Base-by-base conservation (phyloP, 2,113 vertebrate genomes). In the Merops nubicus region DNA sequence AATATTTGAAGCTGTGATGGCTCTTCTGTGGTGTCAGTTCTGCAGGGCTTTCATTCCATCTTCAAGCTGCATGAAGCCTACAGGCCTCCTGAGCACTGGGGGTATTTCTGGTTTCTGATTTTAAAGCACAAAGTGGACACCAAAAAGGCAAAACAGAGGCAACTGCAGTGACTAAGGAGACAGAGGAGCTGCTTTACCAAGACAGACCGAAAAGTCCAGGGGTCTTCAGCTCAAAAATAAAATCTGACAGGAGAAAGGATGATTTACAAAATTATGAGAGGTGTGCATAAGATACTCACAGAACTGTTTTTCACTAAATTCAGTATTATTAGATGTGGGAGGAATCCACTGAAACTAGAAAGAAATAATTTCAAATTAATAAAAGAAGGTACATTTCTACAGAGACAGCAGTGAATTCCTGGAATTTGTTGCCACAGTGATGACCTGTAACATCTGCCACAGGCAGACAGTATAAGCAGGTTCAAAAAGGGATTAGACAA, bases 401-500 rank as follows among this genome's bases (percentile, higher is more conserved):
- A 17, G 34, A 91, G 63, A 42, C 7, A 1, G 19, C 9, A 65
- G 42, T 23, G 12, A 57, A 77, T 65, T 88, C 62, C 59, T 89
- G 40, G 45, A 90, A 80, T 74, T 64, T 70, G 83, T 88, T 94
- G 88, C 68, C 72, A 81, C 86, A 93, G 92, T 16, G 40, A 86
- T 63, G 88, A 86, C 83, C 63, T 74, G 45, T 20, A 91, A 83
- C 8, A 12, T 90, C 91, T 94, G 86, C 33, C 64, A 74, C 54
- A 83, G 79, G 72, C 88, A 94, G 90, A 70, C 34, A 75, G 88
- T 12, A 83, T 42, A 45, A 88, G 78, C 53, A 92, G 36, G 51
- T 83, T 94, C 92, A 79, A 40, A 83, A 72, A 62, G 36, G 74
- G 70, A 90, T 90, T 48, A 88, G 50, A 60, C 28, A 93, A 95